These are phyloP conservation scores for Dysmachus trigonus DNA, from an alignment of 2,888 invertebrate species.

Conservation along the genomic window DNA sequence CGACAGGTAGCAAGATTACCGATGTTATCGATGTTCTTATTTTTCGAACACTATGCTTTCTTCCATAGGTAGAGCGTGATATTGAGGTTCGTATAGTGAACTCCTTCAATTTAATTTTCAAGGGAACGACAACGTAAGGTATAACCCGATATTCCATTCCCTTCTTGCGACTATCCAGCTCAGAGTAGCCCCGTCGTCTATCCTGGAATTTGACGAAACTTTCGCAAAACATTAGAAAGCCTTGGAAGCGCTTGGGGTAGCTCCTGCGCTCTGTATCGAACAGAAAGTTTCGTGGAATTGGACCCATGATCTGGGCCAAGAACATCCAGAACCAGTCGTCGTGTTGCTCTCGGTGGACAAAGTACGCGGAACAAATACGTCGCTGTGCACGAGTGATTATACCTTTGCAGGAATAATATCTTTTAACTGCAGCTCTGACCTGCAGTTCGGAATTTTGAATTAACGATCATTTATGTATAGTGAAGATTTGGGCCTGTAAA, in stretches of 20 bases:
- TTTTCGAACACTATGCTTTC: not conserved
- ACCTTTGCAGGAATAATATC: conserved; percentile 15
- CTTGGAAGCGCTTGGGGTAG: conserved; percentile 15
- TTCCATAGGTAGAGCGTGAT: not conserved
- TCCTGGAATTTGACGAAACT: not conserved
- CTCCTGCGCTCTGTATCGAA: conserved; percentile 5
- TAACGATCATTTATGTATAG: not conserved
- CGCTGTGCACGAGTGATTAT: not conserved
- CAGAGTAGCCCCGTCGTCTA: not conserved
- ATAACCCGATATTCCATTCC: not conserved
- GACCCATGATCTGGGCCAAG: conserved; percentile 40
- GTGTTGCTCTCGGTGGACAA: conserved; percentile 32
- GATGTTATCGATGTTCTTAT: not conserved
- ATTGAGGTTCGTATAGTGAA: not conserved
- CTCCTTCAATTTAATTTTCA: not conserved
- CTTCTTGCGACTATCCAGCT: not conserved
- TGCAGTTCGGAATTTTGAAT: not conserved
- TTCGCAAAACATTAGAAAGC: not conserved
- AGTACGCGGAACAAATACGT: conserved; percentile 1
- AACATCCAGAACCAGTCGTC: conserved; percentile 35
- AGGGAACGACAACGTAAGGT: not conserved
- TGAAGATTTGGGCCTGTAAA: not conserved
- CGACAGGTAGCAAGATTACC: not conserved
- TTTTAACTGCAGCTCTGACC: not conserved
- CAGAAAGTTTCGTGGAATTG: conserved; percentile 15